These are phyloP conservation scores for Galeruca laticollis DNA, from an alignment of 2,888 invertebrate genomes.

Conservation along the genomic window DNA sequence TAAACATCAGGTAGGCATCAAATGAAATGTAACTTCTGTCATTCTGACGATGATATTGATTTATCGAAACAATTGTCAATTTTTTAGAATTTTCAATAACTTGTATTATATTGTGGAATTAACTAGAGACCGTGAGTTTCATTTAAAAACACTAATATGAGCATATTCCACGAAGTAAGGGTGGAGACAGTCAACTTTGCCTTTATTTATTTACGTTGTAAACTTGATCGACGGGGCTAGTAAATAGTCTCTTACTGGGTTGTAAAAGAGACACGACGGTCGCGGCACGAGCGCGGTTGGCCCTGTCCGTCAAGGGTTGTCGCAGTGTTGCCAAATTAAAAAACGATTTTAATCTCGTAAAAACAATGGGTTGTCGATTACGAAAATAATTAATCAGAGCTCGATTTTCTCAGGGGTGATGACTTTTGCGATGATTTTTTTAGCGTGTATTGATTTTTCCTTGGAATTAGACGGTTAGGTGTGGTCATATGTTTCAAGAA, in stretches of 20 bases:
- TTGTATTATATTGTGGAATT: too few relatives aligned
- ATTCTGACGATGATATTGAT: too few relatives aligned
- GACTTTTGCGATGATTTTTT: background rate
- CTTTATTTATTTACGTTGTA: too few relatives aligned
- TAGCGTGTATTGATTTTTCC: background rate
- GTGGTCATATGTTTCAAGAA: constrained; percentile 22
- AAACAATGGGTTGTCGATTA: background rate
- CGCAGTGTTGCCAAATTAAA: constrained; percentile 29
- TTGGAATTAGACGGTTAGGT: background rate
- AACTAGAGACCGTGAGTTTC: too few relatives aligned
- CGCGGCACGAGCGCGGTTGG: constrained; percentile 37
- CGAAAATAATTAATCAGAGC: background rate
- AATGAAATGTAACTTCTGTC: too few relatives aligned
- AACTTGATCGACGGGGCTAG: background rate
- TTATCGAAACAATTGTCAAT: too few relatives aligned
- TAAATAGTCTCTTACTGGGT: constrained; percentile 30
- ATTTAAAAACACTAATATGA: too few relatives aligned
- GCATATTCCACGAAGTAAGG: too few relatives aligned
- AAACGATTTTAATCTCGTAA: background rate
- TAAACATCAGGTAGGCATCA: too few relatives aligned
- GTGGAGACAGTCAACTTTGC: too few relatives aligned
- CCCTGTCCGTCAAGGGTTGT: constrained; percentile 33
- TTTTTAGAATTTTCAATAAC: too few relatives aligned
- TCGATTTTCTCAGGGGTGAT: background rate
- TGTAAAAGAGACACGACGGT: constrained; percentile 29